A percentile compares a stretch with the other conserved stretches of the same genome.
phyloP scores from a whole-genome alignment of 92 coral and sea anemone genomes.

The Paragorgia papillata region DNA sequence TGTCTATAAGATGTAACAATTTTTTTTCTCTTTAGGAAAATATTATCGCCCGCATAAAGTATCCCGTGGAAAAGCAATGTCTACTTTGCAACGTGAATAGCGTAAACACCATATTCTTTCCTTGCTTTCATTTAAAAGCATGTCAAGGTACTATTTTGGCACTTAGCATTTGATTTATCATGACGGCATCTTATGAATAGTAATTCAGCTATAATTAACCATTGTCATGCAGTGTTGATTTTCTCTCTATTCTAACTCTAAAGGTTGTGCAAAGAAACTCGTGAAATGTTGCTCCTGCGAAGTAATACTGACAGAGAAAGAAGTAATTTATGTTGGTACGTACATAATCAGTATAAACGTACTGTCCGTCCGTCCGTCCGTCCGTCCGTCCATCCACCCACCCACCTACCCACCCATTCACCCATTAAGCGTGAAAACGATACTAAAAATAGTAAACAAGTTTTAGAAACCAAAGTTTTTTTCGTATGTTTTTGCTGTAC shows the following conservation, averaged over 20 bases:
- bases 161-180: too few species aligned
- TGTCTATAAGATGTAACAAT: background rate
- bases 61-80: background rate
- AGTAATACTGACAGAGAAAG: background rate
- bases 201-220: too few species aligned
- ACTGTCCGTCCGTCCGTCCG: too few species aligned
- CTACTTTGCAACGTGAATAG: background rate
- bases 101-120: background rate
- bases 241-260: too few species aligned
- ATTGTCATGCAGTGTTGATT: too few species aligned
- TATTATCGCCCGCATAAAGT: background rate
- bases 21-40: background rate
- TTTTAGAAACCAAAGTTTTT: too few species aligned
- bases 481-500: too few species aligned
- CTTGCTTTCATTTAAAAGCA: slow-evolving; percentile 6
- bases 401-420: too few species aligned
- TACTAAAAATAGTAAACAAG: too few species aligned
- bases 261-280: background rate
- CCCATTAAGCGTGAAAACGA: too few species aligned
- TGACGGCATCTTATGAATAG: too few species aligned
- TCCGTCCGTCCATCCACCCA: too few species aligned
- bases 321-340: slow-evolving; percentile 1
- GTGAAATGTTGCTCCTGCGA: slow-evolving; percentile 9
- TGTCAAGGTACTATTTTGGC: slow-evolving; percentile 4
- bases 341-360: background rate